phyloP scores from a whole-genome alignment of 2,113 vertebrate genomes.

The Nibea albiflora region DNA sequence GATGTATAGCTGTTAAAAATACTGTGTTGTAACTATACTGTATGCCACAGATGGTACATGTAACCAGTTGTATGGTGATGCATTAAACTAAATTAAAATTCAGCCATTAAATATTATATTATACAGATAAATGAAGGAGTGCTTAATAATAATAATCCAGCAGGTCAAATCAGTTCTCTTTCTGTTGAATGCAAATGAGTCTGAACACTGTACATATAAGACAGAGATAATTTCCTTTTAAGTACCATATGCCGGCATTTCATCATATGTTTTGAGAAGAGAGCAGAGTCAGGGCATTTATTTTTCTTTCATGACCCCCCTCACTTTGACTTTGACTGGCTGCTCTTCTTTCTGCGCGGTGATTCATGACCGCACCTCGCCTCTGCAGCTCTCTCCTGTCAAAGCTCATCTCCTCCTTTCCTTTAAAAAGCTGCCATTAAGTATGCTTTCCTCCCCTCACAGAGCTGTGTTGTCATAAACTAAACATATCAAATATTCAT shows the following conservation, averaged over 20 bases:
- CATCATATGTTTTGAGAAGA: background rate
- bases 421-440: conserved; percentile 51
- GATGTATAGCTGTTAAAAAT: background rate
- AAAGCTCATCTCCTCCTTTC: conserved; percentile 36
- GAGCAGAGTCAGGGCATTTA: background rate
- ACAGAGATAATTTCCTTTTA: background rate
- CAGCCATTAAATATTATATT: background rate
- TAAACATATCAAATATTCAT: conserved; percentile 72
- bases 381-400: conserved; percentile 38
- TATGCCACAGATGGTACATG: background rate
- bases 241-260: background rate
- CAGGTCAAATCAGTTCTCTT: background rate
- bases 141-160: background rate
- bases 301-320: conserved; percentile 7
- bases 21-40: background rate
- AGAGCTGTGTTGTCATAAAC: conserved; percentile 40
- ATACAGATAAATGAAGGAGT: background rate
- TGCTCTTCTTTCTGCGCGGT: background rate
- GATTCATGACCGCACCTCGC: conserved; percentile 42
- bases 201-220: background rate
- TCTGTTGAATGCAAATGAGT: background rate
- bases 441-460: conserved; percentile 3
- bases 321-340: conserved; percentile 1
- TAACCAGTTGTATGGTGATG: background rate
- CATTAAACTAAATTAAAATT: background rate